phyloP scores from a whole-genome alignment of 2,797 vertebrate species.

The Coluber constrictor region DNA sequence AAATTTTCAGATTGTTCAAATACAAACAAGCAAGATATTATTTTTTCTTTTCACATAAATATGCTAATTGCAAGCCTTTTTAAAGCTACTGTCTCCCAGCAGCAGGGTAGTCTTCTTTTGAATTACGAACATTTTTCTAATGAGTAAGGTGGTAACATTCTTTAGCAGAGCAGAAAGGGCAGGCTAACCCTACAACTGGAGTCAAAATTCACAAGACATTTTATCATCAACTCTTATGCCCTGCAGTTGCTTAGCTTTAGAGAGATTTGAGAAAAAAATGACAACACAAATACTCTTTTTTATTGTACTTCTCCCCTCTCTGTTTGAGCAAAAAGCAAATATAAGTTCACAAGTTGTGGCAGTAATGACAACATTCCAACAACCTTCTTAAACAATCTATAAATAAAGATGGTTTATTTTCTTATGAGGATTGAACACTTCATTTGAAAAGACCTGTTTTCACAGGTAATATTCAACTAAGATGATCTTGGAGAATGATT shows the following conservation, averaged over 20 bases:
- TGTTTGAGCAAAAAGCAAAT: constrained; percentile 4
- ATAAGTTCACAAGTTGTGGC: not conserved
- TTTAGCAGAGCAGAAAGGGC: constrained; percentile 46
- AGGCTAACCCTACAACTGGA: constrained; percentile 51
- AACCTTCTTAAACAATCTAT: not conserved
- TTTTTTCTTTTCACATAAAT: not conserved
- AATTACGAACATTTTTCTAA: constrained; percentile 24
- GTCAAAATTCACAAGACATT: constrained; percentile 58
- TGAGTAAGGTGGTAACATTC: constrained; percentile 12
- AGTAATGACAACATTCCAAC: not conserved
- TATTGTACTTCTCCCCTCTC: constrained; percentile 1
- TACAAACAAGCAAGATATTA: not conserved
- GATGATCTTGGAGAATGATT: constrained; percentile 8
- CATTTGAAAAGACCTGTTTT: not conserved
- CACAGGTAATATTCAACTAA: constrained; percentile 22
- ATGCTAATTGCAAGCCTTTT: not conserved
- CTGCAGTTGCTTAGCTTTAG: constrained; percentile 35
- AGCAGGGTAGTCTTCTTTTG: constrained; percentile 2
- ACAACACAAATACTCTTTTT: constrained; percentile 35
- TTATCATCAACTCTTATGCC: constrained; percentile 41
- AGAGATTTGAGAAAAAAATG: constrained; percentile 36
- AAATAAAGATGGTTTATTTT: constrained; percentile 35
- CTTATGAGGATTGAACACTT: constrained; percentile 16
- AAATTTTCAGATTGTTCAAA: not conserved
- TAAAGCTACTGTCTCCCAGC: constrained; percentile 16